These are phyloP conservation scores for Torymus tubicola DNA, from an alignment of 2,888 invertebrate genomes.

Conservation along the genomic window DNA sequence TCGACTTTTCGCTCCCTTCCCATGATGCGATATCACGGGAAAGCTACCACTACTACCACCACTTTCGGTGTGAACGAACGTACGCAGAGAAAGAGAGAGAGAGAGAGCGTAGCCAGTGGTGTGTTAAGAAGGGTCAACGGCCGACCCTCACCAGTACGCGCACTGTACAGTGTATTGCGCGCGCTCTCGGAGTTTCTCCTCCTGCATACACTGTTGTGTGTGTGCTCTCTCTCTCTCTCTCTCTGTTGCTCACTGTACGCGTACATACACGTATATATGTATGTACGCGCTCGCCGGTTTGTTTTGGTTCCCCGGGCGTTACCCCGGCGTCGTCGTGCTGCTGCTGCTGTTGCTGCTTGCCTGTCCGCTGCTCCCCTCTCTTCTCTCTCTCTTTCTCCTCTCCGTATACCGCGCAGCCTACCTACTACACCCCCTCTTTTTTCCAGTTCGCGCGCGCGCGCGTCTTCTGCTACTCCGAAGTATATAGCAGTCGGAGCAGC, in stretches of 20 bases:
- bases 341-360: background rate
- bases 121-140: slow-evolving; percentile 74
- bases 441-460: background rate
- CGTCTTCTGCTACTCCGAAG: background rate
- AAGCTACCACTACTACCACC: too few relatives aligned
- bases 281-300: slow-evolving; percentile 71
- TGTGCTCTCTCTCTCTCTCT: slow-evolving; percentile 16
- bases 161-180: slow-evolving; percentile 45
- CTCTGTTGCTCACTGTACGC: background rate
- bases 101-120: slow-evolving; percentile 62
- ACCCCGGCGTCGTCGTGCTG: slow-evolving; percentile 66
- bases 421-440: slow-evolving; percentile 7
- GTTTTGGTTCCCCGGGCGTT: slow-evolving; percentile 77
- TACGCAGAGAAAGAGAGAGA: slow-evolving; percentile 2
- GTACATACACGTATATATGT: slow-evolving; percentile 9
- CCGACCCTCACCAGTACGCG: slow-evolving; percentile 75
- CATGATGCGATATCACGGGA: too few relatives aligned
- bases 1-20: too few relatives aligned
- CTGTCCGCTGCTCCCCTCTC: slow-evolving; percentile 51
- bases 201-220: background rate
- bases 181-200: too few relatives aligned
- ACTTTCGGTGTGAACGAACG: background rate
- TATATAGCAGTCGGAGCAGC: too few relatives aligned
- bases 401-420: slow-evolving; percentile 55
- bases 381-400: slow-evolving; percentile 64